A percentile compares a stretch with the other conserved stretches of the same genome.
Evolutionary conservation across 37 sponge, comb jelly and placozoan species (phyloP).

Genomic region (Aplysina aerophoba): DNA sequence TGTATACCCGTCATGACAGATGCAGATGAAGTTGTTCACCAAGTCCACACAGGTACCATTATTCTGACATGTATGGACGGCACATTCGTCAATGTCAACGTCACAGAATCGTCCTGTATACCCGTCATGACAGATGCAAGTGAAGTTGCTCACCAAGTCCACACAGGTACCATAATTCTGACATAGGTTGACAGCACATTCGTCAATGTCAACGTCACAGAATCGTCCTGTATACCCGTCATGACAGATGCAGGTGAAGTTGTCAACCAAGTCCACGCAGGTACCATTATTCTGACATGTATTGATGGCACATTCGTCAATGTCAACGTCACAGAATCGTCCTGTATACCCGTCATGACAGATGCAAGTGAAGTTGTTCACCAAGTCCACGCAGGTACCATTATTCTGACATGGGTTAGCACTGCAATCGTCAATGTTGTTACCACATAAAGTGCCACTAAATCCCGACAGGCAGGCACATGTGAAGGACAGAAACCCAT

Average conservation of each 20-base stretch:
- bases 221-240: constrained; percentile 8
- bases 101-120: constrained; percentile 30
- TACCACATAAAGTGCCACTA: constrained; percentile 25
- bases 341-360: constrained; percentile 22
- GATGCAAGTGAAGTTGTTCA: not conserved
- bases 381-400: constrained; percentile 30
- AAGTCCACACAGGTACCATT: constrained; percentile 13
- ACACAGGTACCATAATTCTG: not conserved
- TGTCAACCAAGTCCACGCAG: not conserved
- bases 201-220: constrained; percentile 22
- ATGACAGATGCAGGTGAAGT: constrained; percentile 16
- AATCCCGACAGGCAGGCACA: constrained; percentile 29
- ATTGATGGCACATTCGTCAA: constrained; percentile 16
- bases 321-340: not conserved
- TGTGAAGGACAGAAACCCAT: not conserved
- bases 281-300: not conserved
- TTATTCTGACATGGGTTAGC: constrained; percentile 21
- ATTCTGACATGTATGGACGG: not conserved
- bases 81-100: not conserved
- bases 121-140: constrained; percentile 12
- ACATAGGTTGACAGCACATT: not conserved
- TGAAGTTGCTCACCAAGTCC: constrained; percentile 3
- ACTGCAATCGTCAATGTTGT: constrained; percentile 47
- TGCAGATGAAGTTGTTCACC: constrained; percentile 14
- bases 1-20: constrained; percentile 11